Base-by-base conservation (phyloP, 2,888 invertebrate genomes). In the Neoscelio sp. region DNA sequence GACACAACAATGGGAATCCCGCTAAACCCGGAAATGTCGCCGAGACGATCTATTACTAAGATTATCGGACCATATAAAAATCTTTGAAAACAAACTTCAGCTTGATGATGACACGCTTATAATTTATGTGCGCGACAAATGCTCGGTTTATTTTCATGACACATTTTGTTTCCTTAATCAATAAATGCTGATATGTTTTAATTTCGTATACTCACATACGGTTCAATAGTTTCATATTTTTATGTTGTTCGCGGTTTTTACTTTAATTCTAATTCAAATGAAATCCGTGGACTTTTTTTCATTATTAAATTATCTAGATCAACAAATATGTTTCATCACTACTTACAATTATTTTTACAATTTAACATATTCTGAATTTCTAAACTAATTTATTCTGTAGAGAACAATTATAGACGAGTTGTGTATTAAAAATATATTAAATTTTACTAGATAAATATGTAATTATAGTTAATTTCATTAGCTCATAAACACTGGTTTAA, bases 31-130 rank as follows among this genome's bases (percentile, higher is more conserved):
- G 75, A 80, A 78, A 74, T 70, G 77, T 74, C 80, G 52, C 60
- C 33, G 67, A 46, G 71, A 80, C 80, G 80, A 81, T 81, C 80
- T 82, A 81, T 82, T 76, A 82, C 80, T 78, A 73, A 85, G 84
- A 85, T 85, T 85, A 83, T 81, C 80, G 80, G 79, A 65, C 82
- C 80, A 83, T 75, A 74, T 81, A 81, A 78, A 80, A 83, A 74
- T 65, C 74, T 65, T 65, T 50, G 26, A 74, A 74, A 65, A 65
- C 58, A 30, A 64, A 64, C 42, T 58, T 35, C 58, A 58, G 58
- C 33, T 65, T 74, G 74, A 74, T 65, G 74, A 48, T 50, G 58
- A 17, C 65, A 38, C 48, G 38, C 35, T 33, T 12, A 23, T 65
- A 58, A 74, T 74, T 65, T 73, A 73, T 62, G 70, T 30, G 44